Conservation (phyloP, 1,140 invertebrate species). For the Ridgeia piscesae region DNA sequence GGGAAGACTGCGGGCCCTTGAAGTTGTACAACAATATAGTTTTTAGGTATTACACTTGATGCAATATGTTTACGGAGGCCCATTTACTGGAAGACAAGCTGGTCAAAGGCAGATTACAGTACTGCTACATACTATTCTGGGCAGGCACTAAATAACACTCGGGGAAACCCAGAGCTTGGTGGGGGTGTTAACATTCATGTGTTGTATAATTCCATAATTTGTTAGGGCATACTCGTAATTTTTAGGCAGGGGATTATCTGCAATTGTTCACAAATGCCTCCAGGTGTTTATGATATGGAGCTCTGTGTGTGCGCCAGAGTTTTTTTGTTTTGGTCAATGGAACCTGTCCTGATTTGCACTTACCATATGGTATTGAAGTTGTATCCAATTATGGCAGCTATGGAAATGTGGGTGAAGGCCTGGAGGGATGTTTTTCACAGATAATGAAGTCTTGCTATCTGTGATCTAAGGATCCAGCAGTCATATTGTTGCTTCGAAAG, state of each 20-base stretch:
- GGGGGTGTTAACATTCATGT: not conserved
- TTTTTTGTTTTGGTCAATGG: not conserved
- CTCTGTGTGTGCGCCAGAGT: not conserved
- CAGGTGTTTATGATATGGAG: not conserved
- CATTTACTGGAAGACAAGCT: not conserved
- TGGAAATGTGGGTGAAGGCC: not conserved
- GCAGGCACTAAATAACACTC: too few relatives aligned
- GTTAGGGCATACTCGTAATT: not conserved
- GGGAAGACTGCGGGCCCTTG: too few relatives aligned
- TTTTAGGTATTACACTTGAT: not conserved
- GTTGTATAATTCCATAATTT: not conserved
- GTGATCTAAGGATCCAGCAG: not conserved
- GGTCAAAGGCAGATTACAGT: not conserved
- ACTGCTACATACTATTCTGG: too few relatives aligned
- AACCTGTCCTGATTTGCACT: not conserved
- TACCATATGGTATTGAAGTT: not conserved
- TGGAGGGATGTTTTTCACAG: not conserved
- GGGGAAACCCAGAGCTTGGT: too few relatives aligned
- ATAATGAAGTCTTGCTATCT: not conserved
- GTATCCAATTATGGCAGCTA: not conserved
- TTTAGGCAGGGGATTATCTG: not conserved
- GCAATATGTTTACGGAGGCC: not conserved
- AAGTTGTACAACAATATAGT: too few relatives aligned
- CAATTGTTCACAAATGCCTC: not conserved
- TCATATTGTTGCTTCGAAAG: not conserved